Evolutionary conservation across 2,797 vertebrate genomes (phyloP), one percentile per base, ranked within the genome.

Genomic region (Brachyrhaphis roseni): DNA sequence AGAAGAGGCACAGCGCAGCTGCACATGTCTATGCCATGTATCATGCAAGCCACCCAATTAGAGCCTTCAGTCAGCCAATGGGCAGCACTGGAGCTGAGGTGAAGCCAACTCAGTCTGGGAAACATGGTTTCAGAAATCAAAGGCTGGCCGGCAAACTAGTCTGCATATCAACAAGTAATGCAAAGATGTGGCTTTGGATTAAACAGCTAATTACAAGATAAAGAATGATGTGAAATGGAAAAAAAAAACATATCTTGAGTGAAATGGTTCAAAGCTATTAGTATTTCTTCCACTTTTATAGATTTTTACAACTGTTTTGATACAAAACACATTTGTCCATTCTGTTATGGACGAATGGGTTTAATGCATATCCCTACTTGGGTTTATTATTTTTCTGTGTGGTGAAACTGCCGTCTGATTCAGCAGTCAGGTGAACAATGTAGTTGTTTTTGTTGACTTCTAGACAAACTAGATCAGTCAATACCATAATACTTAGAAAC

Each of bases 41-140:
- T 82, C 79, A 59, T 73, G 79, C 77, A 46, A 86, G 83, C 80
- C 85, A 39, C 43, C 76, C 86, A 90, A 86, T 88, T 88, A 93
- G 89, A 90, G 83, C 79, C 36, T 87, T 86, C 87, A 89, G 91
- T 91, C 90, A 92, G 86, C 66, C 78, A 78, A 76, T 73, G 84
- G 90, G 87, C 84, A 87, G 79, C 49, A 36, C 49, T 81, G 34
- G 39, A 78, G 53, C 74, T 83, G 81, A 79, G 83, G 75, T 20
- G 55, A 59, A 45, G 90, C 87, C 91, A 91, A 88, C 83, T 74
- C 47, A 2, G 83, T 83, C 75, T 74, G 11, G 28, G 79, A 66
- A 75, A 78, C 73, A 5, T 66, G 79, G 77, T 74, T 81, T 83
- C 62, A 34, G 81, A 84, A 68, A 62, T 73, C 72, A 72, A 72